A percentile compares a stretch with the other conserved stretches of the same genome.
Conservation (phyloP, 2,113 vertebrate species). For the Vidua chalybeata region DNA sequence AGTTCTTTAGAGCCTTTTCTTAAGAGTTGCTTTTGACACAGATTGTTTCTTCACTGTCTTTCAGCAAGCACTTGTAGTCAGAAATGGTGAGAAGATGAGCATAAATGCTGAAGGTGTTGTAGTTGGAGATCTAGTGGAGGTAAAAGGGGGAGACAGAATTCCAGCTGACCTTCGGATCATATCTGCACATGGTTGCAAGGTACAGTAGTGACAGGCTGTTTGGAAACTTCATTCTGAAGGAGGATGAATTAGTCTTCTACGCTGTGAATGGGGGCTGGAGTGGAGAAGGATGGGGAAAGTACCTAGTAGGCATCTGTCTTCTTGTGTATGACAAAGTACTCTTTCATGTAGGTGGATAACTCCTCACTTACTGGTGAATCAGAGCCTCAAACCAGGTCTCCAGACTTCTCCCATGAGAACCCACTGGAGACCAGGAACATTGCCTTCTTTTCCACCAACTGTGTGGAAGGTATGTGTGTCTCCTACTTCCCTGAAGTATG, state of each 20-base stretch:
- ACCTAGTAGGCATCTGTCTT: neutral
- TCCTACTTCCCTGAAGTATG: neutral
- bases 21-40: neutral
- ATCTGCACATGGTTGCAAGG: conserved; percentile 95
- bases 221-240: neutral
- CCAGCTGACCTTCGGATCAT: conserved; percentile 94
- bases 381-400: conserved; percentile 82
- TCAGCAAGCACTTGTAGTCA: conserved; percentile 95
- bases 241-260: neutral
- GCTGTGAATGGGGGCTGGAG: neutral
- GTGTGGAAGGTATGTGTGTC: conserved; percentile 77
- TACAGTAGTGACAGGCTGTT: conserved; percentile 6
- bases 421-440: conserved; percentile 83
- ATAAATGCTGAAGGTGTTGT: conserved; percentile 94
- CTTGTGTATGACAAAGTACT: neutral
- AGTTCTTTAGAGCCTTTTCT: neutral
- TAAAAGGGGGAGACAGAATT: conserved; percentile 96
- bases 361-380: conserved; percentile 91
- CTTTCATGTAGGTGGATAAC: conserved; percentile 87
- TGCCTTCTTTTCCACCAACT: conserved; percentile 86
- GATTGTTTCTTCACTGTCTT: neutral
- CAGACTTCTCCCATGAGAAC: conserved; percentile 82
- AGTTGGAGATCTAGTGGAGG: conserved; percentile 92
- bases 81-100: conserved; percentile 91
- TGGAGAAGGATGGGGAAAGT: neutral